Percentiles rank a stretch among this genome's conserved stretches.
These are phyloP conservation scores for Schizopygopsis pylzovi DNA, from an alignment of 2,797 vertebrate genomes.

Conservation along the genomic window DNA sequence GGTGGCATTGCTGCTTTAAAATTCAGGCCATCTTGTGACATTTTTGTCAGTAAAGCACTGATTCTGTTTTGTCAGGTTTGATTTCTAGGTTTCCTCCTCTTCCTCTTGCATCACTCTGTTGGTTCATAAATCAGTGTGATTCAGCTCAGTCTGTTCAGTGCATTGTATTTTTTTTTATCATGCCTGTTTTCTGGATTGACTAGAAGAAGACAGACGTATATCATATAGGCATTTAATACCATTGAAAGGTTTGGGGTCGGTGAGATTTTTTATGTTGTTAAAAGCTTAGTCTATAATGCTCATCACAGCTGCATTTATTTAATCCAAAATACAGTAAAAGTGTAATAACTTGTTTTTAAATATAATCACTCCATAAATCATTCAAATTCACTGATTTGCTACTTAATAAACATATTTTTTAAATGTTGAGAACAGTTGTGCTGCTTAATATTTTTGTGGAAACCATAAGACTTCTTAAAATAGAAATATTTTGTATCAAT, in stretches of 20 bases:
- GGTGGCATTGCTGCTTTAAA: background rate
- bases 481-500: too few relatives aligned
- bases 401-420: too few relatives aligned
- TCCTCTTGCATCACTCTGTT: background rate
- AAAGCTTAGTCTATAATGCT: background rate
- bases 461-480: too few relatives aligned
- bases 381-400: too few relatives aligned
- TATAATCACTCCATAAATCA: too few relatives aligned
- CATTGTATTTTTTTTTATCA: background rate
- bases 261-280: too few relatives aligned
- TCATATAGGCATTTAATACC: background rate
- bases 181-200: background rate
- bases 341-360: too few relatives aligned
- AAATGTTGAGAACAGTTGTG: too few relatives aligned
- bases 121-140: background rate
- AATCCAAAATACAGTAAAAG: background rate
- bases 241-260: background rate
- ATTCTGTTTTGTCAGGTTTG: background rate
- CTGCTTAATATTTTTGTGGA: too few relatives aligned
- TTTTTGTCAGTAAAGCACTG: background rate
- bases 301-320: background rate
- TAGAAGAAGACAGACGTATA: background rate
- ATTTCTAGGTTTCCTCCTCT: background rate
- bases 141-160: background rate
- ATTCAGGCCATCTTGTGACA: too few relatives aligned